These are phyloP conservation scores for Lasius platythorax DNA, from an alignment of 2,888 invertebrate genomes.

Conservation along the genomic window DNA sequence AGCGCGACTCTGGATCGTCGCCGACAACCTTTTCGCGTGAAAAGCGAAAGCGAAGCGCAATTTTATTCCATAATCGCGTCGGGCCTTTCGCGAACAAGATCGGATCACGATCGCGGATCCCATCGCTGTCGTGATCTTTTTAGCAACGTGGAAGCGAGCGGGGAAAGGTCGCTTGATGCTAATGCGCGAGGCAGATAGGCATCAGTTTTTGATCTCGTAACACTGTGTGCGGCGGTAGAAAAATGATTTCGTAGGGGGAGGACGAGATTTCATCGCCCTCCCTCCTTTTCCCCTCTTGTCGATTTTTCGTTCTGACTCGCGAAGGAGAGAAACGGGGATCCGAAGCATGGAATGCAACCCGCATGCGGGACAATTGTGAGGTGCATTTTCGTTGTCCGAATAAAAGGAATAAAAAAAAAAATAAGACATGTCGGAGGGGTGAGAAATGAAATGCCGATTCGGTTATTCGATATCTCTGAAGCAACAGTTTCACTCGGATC, in stretches of 20 bases:
- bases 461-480: background rate
- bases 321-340: conserved; percentile 17
- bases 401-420: background rate
- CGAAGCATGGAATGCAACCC: conserved; percentile 53
- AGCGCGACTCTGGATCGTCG: background rate
- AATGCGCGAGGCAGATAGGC: conserved; percentile 66
- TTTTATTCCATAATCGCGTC: conserved; percentile 32
- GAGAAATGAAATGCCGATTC: conserved; percentile 1
- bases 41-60: conserved; percentile 61
- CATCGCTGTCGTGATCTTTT: conserved; percentile 62
- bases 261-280: conserved; percentile 1
- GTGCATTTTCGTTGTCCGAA: conserved; percentile 60
- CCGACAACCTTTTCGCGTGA: conserved; percentile 45
- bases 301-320: conserved; percentile 54
- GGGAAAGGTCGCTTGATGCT: conserved; percentile 73
- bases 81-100: conserved; percentile 56
- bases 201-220: conserved; percentile 58
- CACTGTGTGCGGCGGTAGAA: conserved; percentile 47
- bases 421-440: background rate
- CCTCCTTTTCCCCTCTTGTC: background rate
- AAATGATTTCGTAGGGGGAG: conserved; percentile 60
- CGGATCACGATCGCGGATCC: conserved; percentile 51
- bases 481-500: background rate
- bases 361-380: conserved; percentile 71
- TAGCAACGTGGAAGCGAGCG: conserved; percentile 40